Evolutionary conservation across 1,140 invertebrate species (phyloP).

Genomic region (Cotesia glomerata): DNA sequence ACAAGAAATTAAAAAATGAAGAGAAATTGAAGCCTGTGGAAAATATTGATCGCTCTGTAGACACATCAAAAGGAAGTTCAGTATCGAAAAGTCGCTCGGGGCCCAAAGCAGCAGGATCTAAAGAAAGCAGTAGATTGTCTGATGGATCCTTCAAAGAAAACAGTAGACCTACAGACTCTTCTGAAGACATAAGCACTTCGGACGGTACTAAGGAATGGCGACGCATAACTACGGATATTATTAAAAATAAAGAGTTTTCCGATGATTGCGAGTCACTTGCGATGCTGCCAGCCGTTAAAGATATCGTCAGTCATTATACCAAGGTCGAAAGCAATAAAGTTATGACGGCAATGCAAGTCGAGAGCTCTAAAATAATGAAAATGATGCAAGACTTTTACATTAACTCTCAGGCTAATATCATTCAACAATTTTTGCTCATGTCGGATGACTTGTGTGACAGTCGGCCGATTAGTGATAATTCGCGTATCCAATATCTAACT

Average conservation of each 20-base stretch:
- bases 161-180: conserved; percentile 41
- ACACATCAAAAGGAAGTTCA: conserved; percentile 35
- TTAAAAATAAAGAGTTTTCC: conserved; percentile 11
- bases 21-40: conserved; percentile 42
- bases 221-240: conserved; percentile 19
- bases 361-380: conserved; percentile 50
- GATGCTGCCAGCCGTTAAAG: conserved; percentile 30
- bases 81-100: conserved; percentile 19
- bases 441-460: conserved; percentile 52
- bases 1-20: conserved; percentile 25
- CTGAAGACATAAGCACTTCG: conserved; percentile 30
- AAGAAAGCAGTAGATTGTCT: conserved; percentile 41
- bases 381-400: conserved; percentile 49
- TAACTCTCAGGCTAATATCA: conserved; percentile 49
- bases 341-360: conserved; percentile 46
- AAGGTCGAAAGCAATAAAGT: conserved; percentile 52
- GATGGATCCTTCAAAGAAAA: conserved; percentile 55
- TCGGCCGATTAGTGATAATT: conserved; percentile 40
- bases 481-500: conserved; percentile 39
- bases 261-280: conserved; percentile 14
- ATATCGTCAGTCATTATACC: conserved; percentile 31
- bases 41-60: conserved; percentile 30
- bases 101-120: conserved; percentile 12
- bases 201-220: conserved; percentile 33
- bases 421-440: conserved; percentile 48